Percentiles rank a stretch among this genome's conserved stretches.
These are phyloP conservation scores for Apocrypta bakeri DNA, from an alignment of 1,140 invertebrate species.

Conservation along the genomic window DNA sequence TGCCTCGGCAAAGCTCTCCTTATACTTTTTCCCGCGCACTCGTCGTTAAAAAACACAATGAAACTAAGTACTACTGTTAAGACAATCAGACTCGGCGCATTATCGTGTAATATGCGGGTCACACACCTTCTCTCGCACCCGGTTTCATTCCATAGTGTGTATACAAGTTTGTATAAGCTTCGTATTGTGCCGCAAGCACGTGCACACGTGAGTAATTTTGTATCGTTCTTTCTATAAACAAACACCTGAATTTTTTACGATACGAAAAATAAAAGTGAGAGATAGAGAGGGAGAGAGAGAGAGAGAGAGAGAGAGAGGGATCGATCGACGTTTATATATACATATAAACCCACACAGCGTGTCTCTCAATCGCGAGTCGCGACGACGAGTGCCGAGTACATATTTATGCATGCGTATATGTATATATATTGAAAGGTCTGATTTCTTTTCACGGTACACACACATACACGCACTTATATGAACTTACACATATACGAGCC, in stretches of 20 bases:
- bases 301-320: not conserved
- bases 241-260: not conserved
- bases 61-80: slow-evolving; percentile 69
- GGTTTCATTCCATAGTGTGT: too few relatives aligned
- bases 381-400: not conserved
- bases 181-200: not conserved
- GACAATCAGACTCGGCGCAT: slow-evolving; percentile 73
- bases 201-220: not conserved
- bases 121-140: slow-evolving; percentile 39
- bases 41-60: not conserved
- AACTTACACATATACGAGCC: too few relatives aligned
- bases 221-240: not conserved
- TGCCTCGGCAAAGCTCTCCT: not conserved
- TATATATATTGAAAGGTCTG: too few relatives aligned
- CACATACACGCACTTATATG: not conserved
- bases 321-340: not conserved
- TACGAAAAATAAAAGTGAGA: not conserved
- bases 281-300: not conserved
- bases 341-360: not conserved
- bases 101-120: slow-evolving; percentile 59
- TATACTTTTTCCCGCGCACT: not conserved
- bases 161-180: too few relatives aligned
- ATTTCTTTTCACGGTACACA: not conserved
- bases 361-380: not conserved
- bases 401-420: too few relatives aligned